Base-by-base conservation (phyloP, 1,140 invertebrate genomes). In the Phthorimaea operculella region DNA sequence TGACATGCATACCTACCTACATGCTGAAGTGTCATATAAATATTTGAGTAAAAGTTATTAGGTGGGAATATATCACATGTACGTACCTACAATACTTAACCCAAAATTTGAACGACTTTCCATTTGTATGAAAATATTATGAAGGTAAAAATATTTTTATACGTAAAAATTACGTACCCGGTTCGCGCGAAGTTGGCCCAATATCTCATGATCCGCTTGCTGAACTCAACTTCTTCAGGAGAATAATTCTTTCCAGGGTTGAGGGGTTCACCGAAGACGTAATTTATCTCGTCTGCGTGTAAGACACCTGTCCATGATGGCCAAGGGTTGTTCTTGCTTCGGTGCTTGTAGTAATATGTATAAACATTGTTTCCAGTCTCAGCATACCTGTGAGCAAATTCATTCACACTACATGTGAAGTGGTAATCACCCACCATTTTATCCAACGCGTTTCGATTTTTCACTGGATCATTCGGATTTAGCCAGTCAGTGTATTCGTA, bases 351-450 rank as follows among this genome's bases (percentile, higher is more conserved):
- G 73, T 96, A 95, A 81, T 99, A 99, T 89, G 96, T 96, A 85
- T 96, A 99, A 16, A 98, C 95, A 68, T 93, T 93, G 77, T 95
- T 94, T 4, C 94, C 93, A 15, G 92, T 92, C 63, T 94, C 91
- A 2, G 96, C 93, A 73, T 98, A 98, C 16, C 92, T 87, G 65
- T 93, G 90, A 1, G 96, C 95, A 72, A 94, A 92, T 71, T 98
- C 94, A 79, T 98, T 97, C 33, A 98, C 94, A 70, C 94, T 92
- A 86, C 98, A 99, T 0, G 96, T 96, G 79, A 99, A 99, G 66
- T 98, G 94, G 74, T 95, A 96, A 83, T 99, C 98, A 2, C 97
- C 97, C n/a, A 98, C 94, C 84, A 98, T 95, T 76, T 96, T 96
- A 72, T 97, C 96, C 21, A 98, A 85, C 10, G 92, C 91, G 71